Conservation (phyloP, 2,888 invertebrate species). For the Bellardia bayeri region DNA sequence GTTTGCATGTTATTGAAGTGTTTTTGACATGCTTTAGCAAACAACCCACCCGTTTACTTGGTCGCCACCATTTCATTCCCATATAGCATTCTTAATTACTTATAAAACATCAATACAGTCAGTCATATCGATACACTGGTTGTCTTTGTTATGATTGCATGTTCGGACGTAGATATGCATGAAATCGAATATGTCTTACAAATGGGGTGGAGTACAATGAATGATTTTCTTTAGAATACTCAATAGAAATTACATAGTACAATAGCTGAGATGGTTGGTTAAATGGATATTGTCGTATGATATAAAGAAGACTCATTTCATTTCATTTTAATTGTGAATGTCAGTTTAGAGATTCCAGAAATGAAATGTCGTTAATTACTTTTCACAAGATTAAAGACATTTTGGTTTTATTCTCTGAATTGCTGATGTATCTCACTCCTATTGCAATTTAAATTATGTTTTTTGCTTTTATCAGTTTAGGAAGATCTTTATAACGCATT, state of each 20-base stretch:
- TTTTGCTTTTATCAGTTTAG: slow-evolving; percentile 10
- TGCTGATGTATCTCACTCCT: background rate
- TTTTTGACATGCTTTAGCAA: slow-evolving; percentile 15
- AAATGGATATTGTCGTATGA: background rate
- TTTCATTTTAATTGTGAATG: slow-evolving; percentile 35
- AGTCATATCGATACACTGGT: slow-evolving; percentile 1
- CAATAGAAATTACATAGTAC: slow-evolving; percentile 17
- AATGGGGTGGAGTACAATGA: slow-evolving; percentile 20
- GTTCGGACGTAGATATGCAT: background rate
- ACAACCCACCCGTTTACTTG: background rate
- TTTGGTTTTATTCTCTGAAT: background rate
- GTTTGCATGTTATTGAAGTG: slow-evolving; percentile 9
- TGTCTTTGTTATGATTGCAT: slow-evolving; percentile 3
- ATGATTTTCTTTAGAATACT: slow-evolving; percentile 12
- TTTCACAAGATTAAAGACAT: slow-evolving; percentile 20
- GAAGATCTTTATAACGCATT: slow-evolving; percentile 48
- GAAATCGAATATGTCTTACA: slow-evolving; percentile 12
- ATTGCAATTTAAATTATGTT: slow-evolving; percentile 7
- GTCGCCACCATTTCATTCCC: slow-evolving; percentile 8
- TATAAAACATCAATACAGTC: slow-evolving; percentile 29
- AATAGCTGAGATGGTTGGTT: background rate
- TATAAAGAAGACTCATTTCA: slow-evolving; percentile 36
- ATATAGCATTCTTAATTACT: slow-evolving; percentile 38
- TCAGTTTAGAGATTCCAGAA: slow-evolving; percentile 31
- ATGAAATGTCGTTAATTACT: slow-evolving; percentile 15